phyloP scores from a whole-genome alignment of 2,888 invertebrate genomes.

The Drosophila gaucha region DNA sequence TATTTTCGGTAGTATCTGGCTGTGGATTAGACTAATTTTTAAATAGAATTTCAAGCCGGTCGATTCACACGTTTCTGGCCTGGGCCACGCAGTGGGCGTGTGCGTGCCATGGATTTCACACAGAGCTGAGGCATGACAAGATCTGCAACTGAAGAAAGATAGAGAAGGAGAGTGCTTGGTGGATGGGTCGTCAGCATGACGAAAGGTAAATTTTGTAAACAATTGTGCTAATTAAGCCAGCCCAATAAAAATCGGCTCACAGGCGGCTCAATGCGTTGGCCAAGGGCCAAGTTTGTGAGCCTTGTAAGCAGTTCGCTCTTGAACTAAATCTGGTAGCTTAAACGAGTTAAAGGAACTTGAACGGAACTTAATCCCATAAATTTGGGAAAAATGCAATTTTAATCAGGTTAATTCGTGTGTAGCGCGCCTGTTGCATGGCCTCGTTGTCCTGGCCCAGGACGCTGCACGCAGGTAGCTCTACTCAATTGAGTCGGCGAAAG shows the following conservation, averaged over 20 bases:
- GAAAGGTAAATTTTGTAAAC: constrained; percentile 83
- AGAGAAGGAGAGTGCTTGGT: neutral
- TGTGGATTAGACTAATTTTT: constrained; percentile 78
- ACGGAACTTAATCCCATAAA: constrained; percentile 82
- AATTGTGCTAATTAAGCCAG: constrained; percentile 82
- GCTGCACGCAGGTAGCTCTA: constrained; percentile 40
- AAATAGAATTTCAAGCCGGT: constrained; percentile 71
- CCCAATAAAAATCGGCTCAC: constrained; percentile 76
- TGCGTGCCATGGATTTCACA: constrained; percentile 68
- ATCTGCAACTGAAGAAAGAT: neutral
- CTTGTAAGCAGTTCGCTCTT: constrained; percentile 33
- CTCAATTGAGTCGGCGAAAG: constrained; percentile 43
- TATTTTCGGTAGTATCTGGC: constrained; percentile 41
- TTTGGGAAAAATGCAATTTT: constrained; percentile 80
- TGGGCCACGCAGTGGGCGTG: constrained; percentile 70
- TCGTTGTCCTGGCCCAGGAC: neutral
- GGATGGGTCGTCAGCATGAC: constrained; percentile 57
- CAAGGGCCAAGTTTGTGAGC: constrained; percentile 1
- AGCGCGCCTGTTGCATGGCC: constrained; percentile 60
- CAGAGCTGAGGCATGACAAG: constrained; percentile 18
- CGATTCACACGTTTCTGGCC: constrained; percentile 59
- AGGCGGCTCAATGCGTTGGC: constrained; percentile 30
- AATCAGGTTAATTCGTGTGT: constrained; percentile 81
- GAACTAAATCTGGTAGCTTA: constrained; percentile 82
- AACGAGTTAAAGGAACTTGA: constrained; percentile 82